Base-by-base conservation (phyloP, 2,888 invertebrate genomes). In the Nomada ruficornis region DNA sequence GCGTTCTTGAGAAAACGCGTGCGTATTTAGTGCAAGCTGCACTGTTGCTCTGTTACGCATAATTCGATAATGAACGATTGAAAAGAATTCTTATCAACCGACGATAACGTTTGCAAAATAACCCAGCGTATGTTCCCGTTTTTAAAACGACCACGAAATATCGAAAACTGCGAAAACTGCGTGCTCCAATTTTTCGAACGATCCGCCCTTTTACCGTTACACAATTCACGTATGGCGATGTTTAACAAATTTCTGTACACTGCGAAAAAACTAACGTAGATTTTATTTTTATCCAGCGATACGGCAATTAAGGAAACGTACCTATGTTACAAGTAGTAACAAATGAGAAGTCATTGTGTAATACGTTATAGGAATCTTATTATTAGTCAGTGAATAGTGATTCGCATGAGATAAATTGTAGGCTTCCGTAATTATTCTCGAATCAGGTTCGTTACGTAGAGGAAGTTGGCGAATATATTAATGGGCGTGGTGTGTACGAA, bases 71-170 rank as follows among this genome's bases (percentile, higher is more conserved):
- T 50, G 68, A 64, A 44, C 36, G 7, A 13, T 36, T 52, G 15
- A 23, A n/a, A 59, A 7, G 47, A 64, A 67, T 59, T 73, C 47
- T 73, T 64, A 81, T 73, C 42, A 69, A 57, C 11, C 20, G 23
- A 4, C 4, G 13, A 54, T 36, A 42, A 20, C 60, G 11, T 62
- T 36, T 11, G 15, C 13, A 13, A 60, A 62, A 67, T 26, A 20
- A 47, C 2, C 10, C 18, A 29, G 29, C 0, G 29, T 20, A 44
- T 2, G 2, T 47, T 20, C 55, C 55, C 2, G 10, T 26, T 57
- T 10, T 18, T 15, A 47, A 67, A 54, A 26, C 23, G 23, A 15
- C 18, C 11, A 23, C 26, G 50, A 23, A 55, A 1, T 9, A 0
- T 10, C 54, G 55, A 15, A 44, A 68, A 68, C 63, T 2, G 47